Percentiles rank a stretch among this genome's conserved stretches.
phyloP scores from a whole-genome alignment of 1,140 invertebrate species.

The Pseudoatta argentina region DNA sequence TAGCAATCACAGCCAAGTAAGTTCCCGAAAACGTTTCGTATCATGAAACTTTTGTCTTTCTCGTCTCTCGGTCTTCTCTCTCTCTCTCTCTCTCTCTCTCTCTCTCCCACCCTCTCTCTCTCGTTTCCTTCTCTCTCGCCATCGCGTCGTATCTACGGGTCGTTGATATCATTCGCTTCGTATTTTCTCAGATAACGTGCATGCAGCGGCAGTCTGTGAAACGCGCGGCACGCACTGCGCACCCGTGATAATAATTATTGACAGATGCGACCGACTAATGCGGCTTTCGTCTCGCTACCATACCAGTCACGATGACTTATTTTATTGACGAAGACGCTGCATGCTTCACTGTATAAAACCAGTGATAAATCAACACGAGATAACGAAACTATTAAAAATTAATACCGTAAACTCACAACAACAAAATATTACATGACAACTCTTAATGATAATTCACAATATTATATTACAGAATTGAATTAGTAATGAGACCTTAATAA shows the following conservation, averaged over 20 bases:
- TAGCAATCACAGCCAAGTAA: not conserved
- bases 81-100: conserved; percentile 16
- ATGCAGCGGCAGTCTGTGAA: conserved; percentile 59
- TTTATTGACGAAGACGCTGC: conserved; percentile 40
- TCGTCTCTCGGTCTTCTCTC: conserved; percentile 31
- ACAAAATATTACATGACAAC: not conserved
- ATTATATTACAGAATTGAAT: conserved; percentile 4
- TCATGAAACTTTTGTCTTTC: conserved; percentile 9
- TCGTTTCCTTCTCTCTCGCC: conserved; percentile 18
- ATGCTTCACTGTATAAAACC: not conserved
- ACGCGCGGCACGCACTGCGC: conserved; percentile 58
- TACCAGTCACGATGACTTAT: conserved; percentile 12
- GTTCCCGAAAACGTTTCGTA: conserved; percentile 36
- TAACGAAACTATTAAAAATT: conserved; percentile 10
- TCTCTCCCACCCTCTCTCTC: conserved; percentile 2
- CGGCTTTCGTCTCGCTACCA: conserved; percentile 56
- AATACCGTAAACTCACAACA: conserved; percentile 5
- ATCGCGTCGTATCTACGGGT: conserved; percentile 71
- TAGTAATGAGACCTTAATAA: not conserved
- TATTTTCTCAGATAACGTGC: conserved; percentile 76
- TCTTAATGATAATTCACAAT: not conserved
- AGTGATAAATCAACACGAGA: conserved; percentile 21
- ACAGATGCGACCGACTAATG: conserved; percentile 74
- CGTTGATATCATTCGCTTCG: conserved; percentile 77
- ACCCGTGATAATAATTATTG: conserved; percentile 76